A percentile compares a stretch with the other conserved stretches of the same genome.
These are phyloP conservation scores for Acanthornis magna DNA, from an alignment of 2,797 vertebrate genomes.

Conservation along the genomic window DNA sequence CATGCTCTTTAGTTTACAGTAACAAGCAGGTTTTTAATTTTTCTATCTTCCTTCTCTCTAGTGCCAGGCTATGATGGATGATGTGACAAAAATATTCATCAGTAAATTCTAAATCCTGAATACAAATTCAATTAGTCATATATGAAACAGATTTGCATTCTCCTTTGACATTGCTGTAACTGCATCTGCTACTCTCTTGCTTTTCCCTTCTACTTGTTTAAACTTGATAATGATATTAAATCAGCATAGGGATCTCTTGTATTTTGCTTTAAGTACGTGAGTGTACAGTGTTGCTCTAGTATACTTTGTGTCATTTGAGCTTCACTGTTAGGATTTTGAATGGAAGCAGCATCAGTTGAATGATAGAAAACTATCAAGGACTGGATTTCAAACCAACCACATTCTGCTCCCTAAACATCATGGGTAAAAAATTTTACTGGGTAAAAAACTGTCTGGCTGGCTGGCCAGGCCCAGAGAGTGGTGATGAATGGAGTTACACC, in stretches of 20 bases:
- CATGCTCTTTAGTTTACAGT: slow-evolving; percentile 53
- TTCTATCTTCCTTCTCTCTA: slow-evolving; percentile 1
- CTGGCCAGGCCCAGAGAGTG: neutral
- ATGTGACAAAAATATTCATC: slow-evolving; percentile 36
- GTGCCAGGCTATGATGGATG: slow-evolving; percentile 35
- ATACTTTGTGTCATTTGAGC: neutral
- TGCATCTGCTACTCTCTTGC: neutral
- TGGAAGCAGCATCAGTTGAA: neutral
- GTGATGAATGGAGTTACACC: neutral
- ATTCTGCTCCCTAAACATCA: fast-evolving
- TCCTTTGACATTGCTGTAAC: neutral
- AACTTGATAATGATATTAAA: neutral
- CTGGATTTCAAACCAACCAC: fast-evolving
- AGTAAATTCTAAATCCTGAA: slow-evolving; percentile 35
- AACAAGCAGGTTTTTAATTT: slow-evolving; percentile 63
- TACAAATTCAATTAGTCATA: slow-evolving; percentile 46
- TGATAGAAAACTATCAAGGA: neutral
- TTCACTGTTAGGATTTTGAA: neutral
- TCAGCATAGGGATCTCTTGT: neutral
- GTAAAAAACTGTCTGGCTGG: neutral
- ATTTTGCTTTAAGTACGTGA: neutral
- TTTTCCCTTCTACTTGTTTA: neutral
- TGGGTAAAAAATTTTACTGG: neutral
- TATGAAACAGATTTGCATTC: neutral
- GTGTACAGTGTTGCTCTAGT: neutral